These are phyloP conservation scores for Lasioglossum villosulum DNA, from an alignment of 2,888 invertebrate genomes.

Conservation along the genomic window DNA sequence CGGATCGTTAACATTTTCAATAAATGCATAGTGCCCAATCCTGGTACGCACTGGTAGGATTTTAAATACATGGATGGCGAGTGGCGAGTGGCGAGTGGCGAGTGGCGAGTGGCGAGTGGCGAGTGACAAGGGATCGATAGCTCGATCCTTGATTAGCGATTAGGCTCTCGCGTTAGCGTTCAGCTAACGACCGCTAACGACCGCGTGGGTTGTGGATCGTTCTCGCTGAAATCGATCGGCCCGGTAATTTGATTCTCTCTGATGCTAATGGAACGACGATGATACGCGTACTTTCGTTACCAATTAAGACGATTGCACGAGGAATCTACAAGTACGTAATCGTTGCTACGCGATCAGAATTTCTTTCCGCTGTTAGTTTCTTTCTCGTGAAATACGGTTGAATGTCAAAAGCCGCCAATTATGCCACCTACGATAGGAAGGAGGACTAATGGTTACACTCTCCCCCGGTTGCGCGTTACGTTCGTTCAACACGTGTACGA, in stretches of 20 bases:
- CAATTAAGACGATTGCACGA: not conserved
- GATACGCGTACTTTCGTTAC: not conserved
- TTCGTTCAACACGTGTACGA: not conserved
- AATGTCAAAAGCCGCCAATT: slow-evolving; percentile 48
- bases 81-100: no score
- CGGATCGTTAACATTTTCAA: not conserved
- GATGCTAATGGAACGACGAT: not conserved
- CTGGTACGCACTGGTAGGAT: slow-evolving; percentile 13
- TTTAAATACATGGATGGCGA: not conserved
- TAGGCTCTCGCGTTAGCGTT: not conserved
- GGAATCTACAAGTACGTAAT: not conserved
- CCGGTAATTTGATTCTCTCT: not conserved
- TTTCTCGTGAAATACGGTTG: not conserved
- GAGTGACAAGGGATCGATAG: not conserved
- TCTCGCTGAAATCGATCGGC: not conserved
- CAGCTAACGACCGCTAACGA: not conserved
- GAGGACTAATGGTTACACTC: slow-evolving; percentile 31
- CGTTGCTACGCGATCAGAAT: not conserved
- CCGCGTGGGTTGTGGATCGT: not conserved
- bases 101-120: not conserved
- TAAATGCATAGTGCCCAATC: not conserved
- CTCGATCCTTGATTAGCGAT: slow-evolving; percentile 15
- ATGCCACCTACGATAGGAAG: slow-evolving; percentile 36
- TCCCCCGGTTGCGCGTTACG: not conserved
- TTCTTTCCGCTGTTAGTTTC: slow-evolving; percentile 2